Evolutionary conservation across 2,888 invertebrate genomes (phyloP).

Genomic region (Hedya salicella): DNA sequence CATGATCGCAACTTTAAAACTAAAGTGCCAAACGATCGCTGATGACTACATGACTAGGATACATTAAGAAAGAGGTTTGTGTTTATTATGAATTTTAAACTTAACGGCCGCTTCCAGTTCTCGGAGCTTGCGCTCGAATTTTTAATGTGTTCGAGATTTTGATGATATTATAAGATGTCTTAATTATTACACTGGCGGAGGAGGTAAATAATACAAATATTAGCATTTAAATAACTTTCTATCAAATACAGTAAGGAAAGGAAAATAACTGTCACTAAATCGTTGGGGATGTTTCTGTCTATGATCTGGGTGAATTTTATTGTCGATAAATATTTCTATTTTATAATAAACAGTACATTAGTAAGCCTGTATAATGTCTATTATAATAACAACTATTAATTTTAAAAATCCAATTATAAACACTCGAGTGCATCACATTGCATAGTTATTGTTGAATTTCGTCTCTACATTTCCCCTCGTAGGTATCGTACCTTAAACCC

Average conservation of each 20-base stretch:
- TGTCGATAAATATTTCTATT: too few species aligned
- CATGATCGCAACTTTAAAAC: constrained; percentile 60
- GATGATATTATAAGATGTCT: neutral
- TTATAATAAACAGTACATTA: neutral
- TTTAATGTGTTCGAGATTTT: neutral
- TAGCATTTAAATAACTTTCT: neutral
- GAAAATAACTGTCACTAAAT: neutral
- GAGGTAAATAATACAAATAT: neutral
- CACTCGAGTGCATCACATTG: constrained; percentile 33
- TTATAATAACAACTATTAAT: constrained; percentile 14
- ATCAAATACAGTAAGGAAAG: neutral
- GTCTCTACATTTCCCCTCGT: constrained; percentile 57
- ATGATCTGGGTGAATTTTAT: too few species aligned
- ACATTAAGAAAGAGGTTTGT: constrained; percentile 51
- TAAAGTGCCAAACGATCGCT: constrained; percentile 57
- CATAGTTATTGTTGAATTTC: constrained; percentile 38
- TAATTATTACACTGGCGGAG: neutral
- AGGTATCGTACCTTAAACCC: constrained; percentile 67
- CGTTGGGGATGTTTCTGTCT: neutral
- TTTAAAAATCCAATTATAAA: constrained; percentile 19
- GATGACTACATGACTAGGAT: constrained; percentile 54
- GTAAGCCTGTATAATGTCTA: neutral
- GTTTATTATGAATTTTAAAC: constrained; percentile 38
- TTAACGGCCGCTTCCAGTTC: constrained; percentile 24
- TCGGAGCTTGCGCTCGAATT: constrained; percentile 1